Conservation (phyloP, 2,113 vertebrate genomes). For the Sarotherodon lohbergeri region DNA sequence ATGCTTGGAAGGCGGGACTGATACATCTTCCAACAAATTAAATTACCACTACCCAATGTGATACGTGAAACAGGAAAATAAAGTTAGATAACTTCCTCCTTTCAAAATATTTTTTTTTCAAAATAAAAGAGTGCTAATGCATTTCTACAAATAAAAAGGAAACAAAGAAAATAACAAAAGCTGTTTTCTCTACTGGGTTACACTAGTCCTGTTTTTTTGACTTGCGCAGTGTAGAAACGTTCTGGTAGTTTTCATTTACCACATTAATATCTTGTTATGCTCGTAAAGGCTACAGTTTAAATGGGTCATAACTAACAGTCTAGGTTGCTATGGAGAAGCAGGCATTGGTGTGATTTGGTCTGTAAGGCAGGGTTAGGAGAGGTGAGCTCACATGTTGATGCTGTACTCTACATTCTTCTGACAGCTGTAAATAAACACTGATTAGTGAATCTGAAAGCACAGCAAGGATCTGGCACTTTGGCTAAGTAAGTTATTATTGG, state of each 20-base stretch:
- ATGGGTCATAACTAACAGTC: neutral
- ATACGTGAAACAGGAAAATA: neutral
- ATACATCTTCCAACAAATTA: neutral
- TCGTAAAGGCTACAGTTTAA: neutral
- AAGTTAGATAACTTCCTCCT: neutral
- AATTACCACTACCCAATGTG: neutral
- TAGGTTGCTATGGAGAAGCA: neutral
- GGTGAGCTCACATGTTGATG: neutral
- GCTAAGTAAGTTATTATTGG: neutral
- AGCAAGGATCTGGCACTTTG: neutral
- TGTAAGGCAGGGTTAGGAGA: neutral
- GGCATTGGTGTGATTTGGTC: neutral
- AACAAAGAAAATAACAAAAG: neutral
- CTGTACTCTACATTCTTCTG: neutral
- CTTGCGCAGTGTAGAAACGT: neutral
- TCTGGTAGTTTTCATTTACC: neutral
- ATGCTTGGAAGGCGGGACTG: neutral
- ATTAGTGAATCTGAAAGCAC: neutral
- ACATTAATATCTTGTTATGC: neutral
- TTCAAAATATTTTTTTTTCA: neutral
- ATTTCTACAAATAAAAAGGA: neutral
- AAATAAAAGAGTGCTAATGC: neutral
- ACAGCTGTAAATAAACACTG: neutral
- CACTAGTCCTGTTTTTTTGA: neutral
- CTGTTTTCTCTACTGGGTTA: neutral